Conservation (phyloP, 2,888 invertebrate genomes). For the Anaspis maculata region DNA sequence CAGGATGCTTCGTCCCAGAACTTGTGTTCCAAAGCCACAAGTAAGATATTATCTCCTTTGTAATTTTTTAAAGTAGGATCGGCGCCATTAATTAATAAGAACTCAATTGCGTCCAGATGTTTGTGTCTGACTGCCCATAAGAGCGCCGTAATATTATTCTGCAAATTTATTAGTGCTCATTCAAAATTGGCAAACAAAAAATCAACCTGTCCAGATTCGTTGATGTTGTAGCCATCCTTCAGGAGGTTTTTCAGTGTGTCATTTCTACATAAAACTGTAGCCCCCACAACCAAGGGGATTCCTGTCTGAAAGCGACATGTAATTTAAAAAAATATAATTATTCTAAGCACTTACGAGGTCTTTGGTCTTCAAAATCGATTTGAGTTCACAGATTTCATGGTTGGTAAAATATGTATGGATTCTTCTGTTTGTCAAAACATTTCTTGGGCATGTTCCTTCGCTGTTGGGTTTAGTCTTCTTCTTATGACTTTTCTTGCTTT, state of each 20-base stretch:
- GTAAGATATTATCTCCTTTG: slow-evolving; percentile 35
- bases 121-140: slow-evolving; percentile 40
- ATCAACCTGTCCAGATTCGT: slow-evolving; percentile 32
- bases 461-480: slow-evolving; percentile 15
- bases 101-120: slow-evolving; percentile 35
- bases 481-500: slow-evolving; percentile 21
- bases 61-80: slow-evolving; percentile 32
- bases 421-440: slow-evolving; percentile 11
- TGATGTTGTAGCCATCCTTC: slow-evolving; percentile 32
- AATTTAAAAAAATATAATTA: no score
- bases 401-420: slow-evolving; percentile 25
- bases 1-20: slow-evolving; percentile 40
- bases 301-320: slow-evolving; percentile 15
- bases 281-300: slow-evolving; percentile 30
- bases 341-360: slow-evolving; percentile 37
- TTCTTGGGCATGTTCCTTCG: slow-evolving; percentile 9
- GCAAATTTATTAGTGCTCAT: slow-evolving; percentile 7
- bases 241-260: slow-evolving; percentile 31
- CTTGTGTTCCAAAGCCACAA: slow-evolving; percentile 35
- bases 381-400: slow-evolving; percentile 32
- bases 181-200: no score
- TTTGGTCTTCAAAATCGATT: slow-evolving; percentile 28
- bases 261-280: slow-evolving; percentile 34
- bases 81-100: slow-evolving; percentile 36
- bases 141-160: slow-evolving; percentile 37